A percentile compares a stretch with the other conserved stretches of the same genome.
phyloP scores from a whole-genome alignment of 2,888 invertebrate genomes.

The Eurytoma adleriae region DNA sequence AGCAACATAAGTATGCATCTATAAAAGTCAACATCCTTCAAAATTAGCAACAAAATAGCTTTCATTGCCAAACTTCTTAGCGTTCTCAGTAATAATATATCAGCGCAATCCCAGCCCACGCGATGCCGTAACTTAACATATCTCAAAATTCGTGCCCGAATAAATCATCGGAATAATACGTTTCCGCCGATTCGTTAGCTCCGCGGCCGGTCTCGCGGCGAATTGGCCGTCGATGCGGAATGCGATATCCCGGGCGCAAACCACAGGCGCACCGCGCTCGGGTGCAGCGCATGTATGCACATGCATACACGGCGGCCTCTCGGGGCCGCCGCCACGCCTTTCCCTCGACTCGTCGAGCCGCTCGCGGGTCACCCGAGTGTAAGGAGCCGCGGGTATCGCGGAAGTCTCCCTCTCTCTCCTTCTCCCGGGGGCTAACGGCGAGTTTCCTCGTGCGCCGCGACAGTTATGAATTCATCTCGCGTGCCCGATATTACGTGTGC shows the following conservation, averaged over 20 bases:
- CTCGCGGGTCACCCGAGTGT: constrained; percentile 73
- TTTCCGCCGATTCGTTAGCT: constrained; percentile 14
- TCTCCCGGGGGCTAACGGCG: constrained; percentile 2
- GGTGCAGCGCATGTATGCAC: constrained; percentile 26
- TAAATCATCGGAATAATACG: background rate
- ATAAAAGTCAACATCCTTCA: no score
- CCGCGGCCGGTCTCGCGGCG: background rate
- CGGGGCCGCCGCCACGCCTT: constrained; percentile 71
- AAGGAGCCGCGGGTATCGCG: constrained; percentile 60
- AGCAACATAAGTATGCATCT: no score
- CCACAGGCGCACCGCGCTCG: no score
- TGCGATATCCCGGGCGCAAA: constrained; percentile 61
- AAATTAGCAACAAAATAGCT: no score
- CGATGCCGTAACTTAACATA: background rate
- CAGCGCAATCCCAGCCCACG: no score
- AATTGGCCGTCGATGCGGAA: constrained; percentile 62
- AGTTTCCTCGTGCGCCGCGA: constrained; percentile 16
- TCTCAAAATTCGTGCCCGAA: background rate
- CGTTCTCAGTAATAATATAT: no score
- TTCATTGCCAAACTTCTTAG: no score
- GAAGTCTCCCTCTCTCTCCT: constrained; percentile 10
- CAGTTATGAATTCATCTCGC: constrained; percentile 25
- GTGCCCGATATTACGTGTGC: background rate
- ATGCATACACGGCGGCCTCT: background rate
- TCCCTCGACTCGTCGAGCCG: constrained; percentile 69